Evolutionary conservation across 2,113 vertebrate genomes (phyloP).

Genomic region (Columbina picui): DNA sequence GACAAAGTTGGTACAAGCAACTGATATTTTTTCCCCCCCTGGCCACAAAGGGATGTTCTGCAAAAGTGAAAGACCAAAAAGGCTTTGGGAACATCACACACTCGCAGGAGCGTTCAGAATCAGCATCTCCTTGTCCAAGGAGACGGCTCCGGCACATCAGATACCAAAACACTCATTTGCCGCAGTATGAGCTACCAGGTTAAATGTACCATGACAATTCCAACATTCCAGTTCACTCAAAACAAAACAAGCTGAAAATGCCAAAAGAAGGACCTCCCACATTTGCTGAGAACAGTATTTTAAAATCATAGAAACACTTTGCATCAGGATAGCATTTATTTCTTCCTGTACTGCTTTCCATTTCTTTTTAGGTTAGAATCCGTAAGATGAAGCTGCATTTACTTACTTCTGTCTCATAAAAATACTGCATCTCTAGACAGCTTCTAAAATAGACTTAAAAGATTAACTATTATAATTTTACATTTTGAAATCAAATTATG

Average conservation of each 20-base stretch:
- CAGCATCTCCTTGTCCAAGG: background rate
- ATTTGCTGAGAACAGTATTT: background rate
- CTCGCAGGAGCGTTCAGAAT: background rate
- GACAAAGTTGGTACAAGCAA: background rate
- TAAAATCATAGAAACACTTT: background rate
- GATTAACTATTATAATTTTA: background rate
- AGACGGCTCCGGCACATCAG: background rate
- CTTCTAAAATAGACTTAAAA: background rate
- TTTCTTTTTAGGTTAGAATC: background rate
- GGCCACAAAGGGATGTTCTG: background rate
- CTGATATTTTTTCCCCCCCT: background rate
- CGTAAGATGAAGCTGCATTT: background rate
- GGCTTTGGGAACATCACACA: background rate
- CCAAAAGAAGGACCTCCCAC: background rate
- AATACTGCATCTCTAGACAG: background rate
- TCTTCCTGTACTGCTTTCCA: background rate
- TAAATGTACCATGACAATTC: background rate
- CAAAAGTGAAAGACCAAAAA: background rate
- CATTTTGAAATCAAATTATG: background rate
- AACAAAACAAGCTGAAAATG: slow-evolving; percentile 22
- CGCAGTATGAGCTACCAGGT: background rate
- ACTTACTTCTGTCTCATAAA: background rate
- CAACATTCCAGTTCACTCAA: background rate
- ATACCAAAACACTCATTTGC: background rate
- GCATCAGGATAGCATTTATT: background rate